Conservation (phyloP, 2,113 vertebrate species). For the Climacteris rufus region DNA sequence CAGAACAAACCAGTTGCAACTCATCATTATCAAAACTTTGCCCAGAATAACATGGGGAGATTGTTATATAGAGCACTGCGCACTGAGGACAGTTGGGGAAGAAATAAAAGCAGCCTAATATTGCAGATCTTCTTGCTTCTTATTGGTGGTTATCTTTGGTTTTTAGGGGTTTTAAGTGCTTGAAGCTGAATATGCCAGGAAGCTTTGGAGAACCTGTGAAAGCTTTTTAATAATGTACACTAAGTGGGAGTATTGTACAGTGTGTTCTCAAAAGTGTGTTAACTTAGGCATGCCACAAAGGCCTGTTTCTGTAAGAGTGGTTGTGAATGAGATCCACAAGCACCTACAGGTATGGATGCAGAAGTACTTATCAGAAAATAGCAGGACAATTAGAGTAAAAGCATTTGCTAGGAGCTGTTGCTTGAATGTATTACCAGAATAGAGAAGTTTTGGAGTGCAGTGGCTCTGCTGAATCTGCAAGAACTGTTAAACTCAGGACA, state of each 20-base stretch:
- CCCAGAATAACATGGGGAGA: neutral
- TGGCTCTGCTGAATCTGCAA: neutral
- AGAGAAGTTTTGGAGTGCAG: neutral
- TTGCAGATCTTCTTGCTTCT: neutral
- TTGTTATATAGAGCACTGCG: neutral
- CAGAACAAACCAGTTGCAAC: neutral
- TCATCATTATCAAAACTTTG: neutral
- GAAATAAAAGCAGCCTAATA: neutral
- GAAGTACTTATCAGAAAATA: neutral
- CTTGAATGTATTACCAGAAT: neutral
- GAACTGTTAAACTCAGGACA: neutral
- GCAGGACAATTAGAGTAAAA: neutral
- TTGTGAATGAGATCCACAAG: neutral
- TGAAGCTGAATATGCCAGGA: neutral
- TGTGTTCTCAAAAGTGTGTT: neutral
- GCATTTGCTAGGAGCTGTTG: neutral
- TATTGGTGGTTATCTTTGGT: neutral
- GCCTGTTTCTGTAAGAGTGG: accelerated
- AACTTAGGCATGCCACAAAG: neutral
- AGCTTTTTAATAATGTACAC: neutral
- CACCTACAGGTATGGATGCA: neutral
- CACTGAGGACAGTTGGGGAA: neutral
- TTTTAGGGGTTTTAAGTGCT: neutral
- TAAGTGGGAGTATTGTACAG: neutral
- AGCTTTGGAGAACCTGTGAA: neutral